Base-by-base conservation (phyloP, 2,113 vertebrate genomes). In the Macaca mulatta region DNA sequence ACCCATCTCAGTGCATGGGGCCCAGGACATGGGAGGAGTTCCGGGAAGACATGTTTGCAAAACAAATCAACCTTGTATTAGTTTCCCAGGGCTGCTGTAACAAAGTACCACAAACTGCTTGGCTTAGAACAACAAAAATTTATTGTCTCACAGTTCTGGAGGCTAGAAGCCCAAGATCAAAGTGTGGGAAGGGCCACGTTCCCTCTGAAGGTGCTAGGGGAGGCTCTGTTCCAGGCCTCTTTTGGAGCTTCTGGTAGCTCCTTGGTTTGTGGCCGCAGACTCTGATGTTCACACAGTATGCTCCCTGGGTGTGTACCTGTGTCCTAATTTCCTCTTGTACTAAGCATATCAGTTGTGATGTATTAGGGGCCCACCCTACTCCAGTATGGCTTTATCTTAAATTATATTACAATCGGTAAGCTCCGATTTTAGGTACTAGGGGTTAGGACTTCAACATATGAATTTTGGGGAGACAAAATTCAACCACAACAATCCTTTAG, bases 11-110 rank as follows among this genome's bases (percentile, higher is more conserved):
- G 23, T 17, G 5, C 2, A 16, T 14, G 52, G 61, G 61, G 48
- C 43, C 57, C 40, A 18, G 55, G 32, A 48, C 9, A 18, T 14
- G 38, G 59, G 30, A 45, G n/a, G 20, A 67, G 5, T 10, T 69
- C 2, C 1, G 13, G 0, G n/a, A 59, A 45, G 0, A 3, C 13
- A 6, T n/a, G 25, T 55, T 43, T 92, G 38, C 17, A 9, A 40
- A 35, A 40, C 0, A 7, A 57, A 25, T 25, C 57, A 40, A 20
- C 22, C 18, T 1, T 0, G 10, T 18, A 2, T 25, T 25, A 13
- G 5, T 32, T 64, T 83, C 77, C 81, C 7, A 4, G 30, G 38
- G 83, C 22, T 43, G 30, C 22, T 2, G 0, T 32, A 5, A 38
- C 40, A 22, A 40, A 43, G 35, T 10, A 23, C 22, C 35, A 6